Evolutionary conservation across 2,113 vertebrate genomes (phyloP).

Genomic region (Python bivittatus): DNA sequence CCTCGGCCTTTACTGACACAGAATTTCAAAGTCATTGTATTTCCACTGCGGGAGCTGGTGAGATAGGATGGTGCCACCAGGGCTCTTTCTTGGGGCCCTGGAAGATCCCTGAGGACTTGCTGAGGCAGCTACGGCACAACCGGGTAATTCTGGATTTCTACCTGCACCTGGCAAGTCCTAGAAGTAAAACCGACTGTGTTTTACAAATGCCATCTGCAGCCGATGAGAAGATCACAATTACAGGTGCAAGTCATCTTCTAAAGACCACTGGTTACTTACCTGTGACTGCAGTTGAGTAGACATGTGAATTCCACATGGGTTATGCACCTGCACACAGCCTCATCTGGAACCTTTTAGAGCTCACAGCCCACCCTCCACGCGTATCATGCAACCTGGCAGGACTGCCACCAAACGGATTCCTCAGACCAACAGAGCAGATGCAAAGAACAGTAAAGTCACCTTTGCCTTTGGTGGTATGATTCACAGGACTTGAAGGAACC

Average conservation of each 20-base stretch:
- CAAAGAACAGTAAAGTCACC: accelerated
- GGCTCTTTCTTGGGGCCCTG: not conserved
- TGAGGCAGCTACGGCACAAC: not conserved
- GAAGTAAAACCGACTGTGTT: not conserved
- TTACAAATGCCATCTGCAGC: not conserved
- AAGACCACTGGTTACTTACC: not conserved
- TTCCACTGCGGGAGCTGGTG: not conserved
- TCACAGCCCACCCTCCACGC: not conserved
- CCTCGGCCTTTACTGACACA: not conserved
- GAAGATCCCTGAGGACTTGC: not conserved
- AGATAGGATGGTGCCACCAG: not conserved
- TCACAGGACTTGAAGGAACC: not conserved
- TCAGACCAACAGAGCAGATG: not conserved
- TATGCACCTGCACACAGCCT: not conserved
- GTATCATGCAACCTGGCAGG: not conserved
- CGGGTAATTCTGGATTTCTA: not conserved
- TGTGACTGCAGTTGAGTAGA: not conserved
- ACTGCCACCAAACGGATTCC: not conserved
- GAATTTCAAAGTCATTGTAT: not conserved
- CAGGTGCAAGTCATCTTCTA: no score
- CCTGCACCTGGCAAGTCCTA: not conserved
- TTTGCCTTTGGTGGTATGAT: no score
- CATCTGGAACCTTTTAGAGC: not conserved
- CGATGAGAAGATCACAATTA: not conserved
- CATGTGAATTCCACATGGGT: not conserved